These are phyloP conservation scores for Oryzias melastigma DNA, from an alignment of 2,113 vertebrate species.

Conservation along the genomic window DNA sequence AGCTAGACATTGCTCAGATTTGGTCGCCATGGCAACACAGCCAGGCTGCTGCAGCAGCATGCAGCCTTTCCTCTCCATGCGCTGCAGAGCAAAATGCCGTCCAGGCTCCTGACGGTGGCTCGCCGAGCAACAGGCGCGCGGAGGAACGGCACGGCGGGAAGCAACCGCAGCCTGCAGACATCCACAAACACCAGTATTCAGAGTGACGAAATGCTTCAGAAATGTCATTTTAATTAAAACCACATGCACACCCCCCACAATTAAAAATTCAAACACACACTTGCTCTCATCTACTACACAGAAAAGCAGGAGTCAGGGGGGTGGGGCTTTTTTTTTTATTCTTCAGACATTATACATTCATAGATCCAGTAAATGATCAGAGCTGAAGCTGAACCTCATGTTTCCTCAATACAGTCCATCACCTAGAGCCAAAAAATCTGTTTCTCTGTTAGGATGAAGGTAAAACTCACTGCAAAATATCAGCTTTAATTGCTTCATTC, in stretches of 20 bases:
- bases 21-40: constrained; percentile 82
- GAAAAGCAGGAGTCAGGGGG: constrained; percentile 1
- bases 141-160: no score
- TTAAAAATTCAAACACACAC: neutral
- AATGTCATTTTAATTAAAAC: neutral
- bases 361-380: no score
- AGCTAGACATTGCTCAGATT: constrained; percentile 77
- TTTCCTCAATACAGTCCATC: no score
- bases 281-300: neutral
- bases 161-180: no score
- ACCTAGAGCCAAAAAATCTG: no score
- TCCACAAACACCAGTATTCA: no score
- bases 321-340: neutral
- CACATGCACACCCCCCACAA: neutral
- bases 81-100: constrained; percentile 69
- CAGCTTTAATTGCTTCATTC: no score
- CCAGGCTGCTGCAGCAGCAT: constrained; percentile 78
- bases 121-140: constrained; percentile 65
- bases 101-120: constrained; percentile 56
- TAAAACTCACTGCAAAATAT: no score
- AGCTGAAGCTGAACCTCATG: no score
- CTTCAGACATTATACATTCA: constrained; percentile 2
- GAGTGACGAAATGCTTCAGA: neutral
- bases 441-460: no score
- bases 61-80: constrained; percentile 67